Evolutionary conservation across 1,140 invertebrate species (phyloP).

Genomic region (Pseudomyrmex dendroicus): DNA sequence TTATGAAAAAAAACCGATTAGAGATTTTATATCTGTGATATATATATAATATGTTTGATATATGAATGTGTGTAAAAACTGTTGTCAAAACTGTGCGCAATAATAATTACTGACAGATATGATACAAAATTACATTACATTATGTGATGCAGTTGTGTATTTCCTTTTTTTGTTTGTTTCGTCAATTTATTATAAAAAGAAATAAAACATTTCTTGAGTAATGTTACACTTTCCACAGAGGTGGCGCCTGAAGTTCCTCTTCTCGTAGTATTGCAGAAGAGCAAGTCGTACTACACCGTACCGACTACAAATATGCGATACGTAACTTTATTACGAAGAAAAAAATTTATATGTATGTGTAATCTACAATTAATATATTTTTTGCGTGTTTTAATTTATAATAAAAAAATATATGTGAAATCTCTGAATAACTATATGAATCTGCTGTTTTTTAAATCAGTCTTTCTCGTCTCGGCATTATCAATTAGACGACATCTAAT

Average conservation of each 20-base stretch:
- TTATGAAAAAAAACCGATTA: too few relatives aligned
- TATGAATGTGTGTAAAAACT: too few relatives aligned
- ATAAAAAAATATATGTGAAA: conserved; percentile 38
- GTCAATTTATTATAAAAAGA: conserved; percentile 12
- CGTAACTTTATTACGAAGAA: background rate
- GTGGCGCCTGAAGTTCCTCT: conserved; percentile 21
- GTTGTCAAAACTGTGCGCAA: background rate
- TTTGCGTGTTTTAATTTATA: background rate
- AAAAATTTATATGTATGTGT: background rate
- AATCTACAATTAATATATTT: background rate
- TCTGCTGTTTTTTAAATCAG: conserved; percentile 4
- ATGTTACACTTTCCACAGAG: background rate
- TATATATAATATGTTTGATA: too few relatives aligned
- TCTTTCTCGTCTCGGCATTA: conserved; percentile 2
- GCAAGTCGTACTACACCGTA: background rate
- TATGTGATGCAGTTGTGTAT: too few relatives aligned
- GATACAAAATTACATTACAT: background rate
- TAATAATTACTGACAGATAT: background rate
- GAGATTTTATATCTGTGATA: too few relatives aligned
- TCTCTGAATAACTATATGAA: background rate
- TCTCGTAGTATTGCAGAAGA: background rate
- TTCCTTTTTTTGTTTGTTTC: background rate
- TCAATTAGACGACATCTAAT: conserved; percentile 84
- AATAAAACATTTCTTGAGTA: background rate
- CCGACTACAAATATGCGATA: background rate